Base-by-base conservation (phyloP, 2,113 vertebrate genomes). In the Cathartes aura region DNA sequence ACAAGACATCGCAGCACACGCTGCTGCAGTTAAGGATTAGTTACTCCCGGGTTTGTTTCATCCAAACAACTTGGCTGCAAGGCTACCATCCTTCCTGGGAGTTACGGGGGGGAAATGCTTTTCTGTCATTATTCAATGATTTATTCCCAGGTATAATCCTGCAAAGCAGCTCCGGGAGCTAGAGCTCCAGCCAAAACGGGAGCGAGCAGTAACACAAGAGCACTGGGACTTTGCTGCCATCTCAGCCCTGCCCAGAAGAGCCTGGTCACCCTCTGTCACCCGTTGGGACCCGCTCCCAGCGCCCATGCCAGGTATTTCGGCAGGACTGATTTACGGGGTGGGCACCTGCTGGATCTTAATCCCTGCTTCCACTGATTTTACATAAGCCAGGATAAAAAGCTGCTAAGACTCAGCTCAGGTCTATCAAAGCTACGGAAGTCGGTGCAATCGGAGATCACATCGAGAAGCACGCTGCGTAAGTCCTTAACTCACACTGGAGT, bases 391-490 rank as follows among this genome's bases (percentile, higher is more conserved):
- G 17, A 42, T 21, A 18, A 72, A 71, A 48, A 82, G 36, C 93
- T 68, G 79, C 43, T 15, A 4, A 48, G 60, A 2, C 64, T 63
- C 70, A 55, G 82, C 59, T 67, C 6, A 1, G 50, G 59, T 45
- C n/a, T 20, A 2, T 29, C 62, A 60, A 43, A 87, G 79, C 52
- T 4, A 18, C 1, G 0, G 82, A 47, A 55, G 50, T 2, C 0
- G 1, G 16, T 6, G 71, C 70, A 34, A 11, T 11, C 0, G 0
- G 74, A 72, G 88, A 38, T 4, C 3, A 2, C 67, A 9, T 0
- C 6, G 2, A 43, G 68, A 48, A 59, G 30, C 21, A 15, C 4
- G 4, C 2, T 63, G 87, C 45, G 2, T 0, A 29, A 74, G 34
- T 7, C 56, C 45, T 15, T 38, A 17, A 38, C 14, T 15, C 74